Base-by-base conservation (phyloP, 2,113 vertebrate genomes). In the Lepisosteus oculatus region DNA sequence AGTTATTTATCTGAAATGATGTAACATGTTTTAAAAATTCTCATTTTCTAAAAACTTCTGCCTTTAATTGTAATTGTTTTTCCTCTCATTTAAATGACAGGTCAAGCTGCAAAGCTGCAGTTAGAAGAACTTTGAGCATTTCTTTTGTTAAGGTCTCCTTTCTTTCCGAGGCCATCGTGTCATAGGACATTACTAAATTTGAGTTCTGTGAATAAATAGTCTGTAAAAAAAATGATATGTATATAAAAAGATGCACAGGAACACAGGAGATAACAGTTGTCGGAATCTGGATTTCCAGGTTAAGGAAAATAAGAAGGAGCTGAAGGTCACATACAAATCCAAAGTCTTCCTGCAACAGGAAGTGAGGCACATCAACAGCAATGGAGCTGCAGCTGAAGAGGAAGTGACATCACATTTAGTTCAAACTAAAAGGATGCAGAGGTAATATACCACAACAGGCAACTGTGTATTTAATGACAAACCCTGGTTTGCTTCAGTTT, bases 311-410 rank as follows among this genome's bases (percentile, higher is more conserved):
- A 82, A 77, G 68, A 82, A 74, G 72, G 79, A 81, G 29, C 57
- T 67, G 43, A 86, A 86, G 74, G 81, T 86, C 11, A 88, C 88
- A 12, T 88, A 83, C 80, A 88, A 85, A 5, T 87, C 90, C 1
- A 88, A 76, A 69, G 85, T 84, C 7, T 86, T 90, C 70, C 78
- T 89, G 56, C 80, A 85, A 8, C 86, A 89, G 43, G 88, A 90
- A 62, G 78, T 78, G 2, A 83, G 79, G 70, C 83, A 77, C 65
- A 68, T 45, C 66, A 74, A 51, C 62, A 55, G 73, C 70, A 86
- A 78, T 2, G 80, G 84, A 61, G 66, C 81, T 6, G 8, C 69
- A n/a, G 59, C 74, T 69, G 65, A 17, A 3, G 75, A 85, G 77
- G 89, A 91, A 78, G 82, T 77, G 55, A 77, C 69, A n/a, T 76